Conservation (phyloP, 1,140 invertebrate genomes). For the Dufourea novaeangliae region DNA sequence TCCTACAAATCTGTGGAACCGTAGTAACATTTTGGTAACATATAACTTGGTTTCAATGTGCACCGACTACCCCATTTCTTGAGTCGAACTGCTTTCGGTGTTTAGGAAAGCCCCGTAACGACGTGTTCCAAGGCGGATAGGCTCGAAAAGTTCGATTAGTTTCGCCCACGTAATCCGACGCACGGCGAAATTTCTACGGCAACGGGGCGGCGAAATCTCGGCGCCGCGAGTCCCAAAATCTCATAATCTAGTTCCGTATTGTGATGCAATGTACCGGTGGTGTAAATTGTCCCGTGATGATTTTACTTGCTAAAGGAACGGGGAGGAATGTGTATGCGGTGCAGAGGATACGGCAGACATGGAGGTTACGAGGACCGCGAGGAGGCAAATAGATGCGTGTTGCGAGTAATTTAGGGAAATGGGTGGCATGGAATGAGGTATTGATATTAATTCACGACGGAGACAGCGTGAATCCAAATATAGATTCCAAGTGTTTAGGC, state of each 20-base stretch:
- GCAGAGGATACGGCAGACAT: background rate
- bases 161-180: background rate
- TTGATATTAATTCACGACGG: constrained; percentile 27
- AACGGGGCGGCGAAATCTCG: background rate
- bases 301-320: constrained; percentile 16
- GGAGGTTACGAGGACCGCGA: constrained; percentile 13
- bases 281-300: constrained; percentile 20
- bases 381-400: constrained; percentile 13
- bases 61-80: no score
- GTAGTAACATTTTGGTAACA: no score
- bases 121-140: background rate
- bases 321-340: background rate
- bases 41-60: no score
- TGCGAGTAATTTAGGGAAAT: constrained; percentile 2
- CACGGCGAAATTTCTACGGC: background rate
- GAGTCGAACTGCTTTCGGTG: background rate
- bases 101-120: no score
- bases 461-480: background rate
- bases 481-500: no score
- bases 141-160: constrained; percentile 18
- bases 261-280: background rate
- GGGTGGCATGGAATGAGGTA: background rate
- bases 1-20: no score
- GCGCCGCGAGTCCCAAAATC: background rate
- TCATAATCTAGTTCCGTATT: constrained; percentile 17